Base-by-base conservation (phyloP, 2,888 invertebrate genomes). In the Leistus spinibarbis region DNA sequence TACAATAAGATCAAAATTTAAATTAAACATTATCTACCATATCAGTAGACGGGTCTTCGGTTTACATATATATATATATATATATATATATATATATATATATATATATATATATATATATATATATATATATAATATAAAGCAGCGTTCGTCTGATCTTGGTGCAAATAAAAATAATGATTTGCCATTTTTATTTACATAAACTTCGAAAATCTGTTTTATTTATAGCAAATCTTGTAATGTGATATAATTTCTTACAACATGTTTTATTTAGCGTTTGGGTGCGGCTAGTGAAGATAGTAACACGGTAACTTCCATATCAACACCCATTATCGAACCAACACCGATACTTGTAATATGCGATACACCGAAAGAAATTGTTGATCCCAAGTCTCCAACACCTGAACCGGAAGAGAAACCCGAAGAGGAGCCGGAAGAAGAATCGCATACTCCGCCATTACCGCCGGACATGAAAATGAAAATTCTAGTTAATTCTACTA, bases 211-310 rank as follows among this genome's bases (percentile, higher is more conserved):
- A n/a, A n/a, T n/a, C n/a, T n/a, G n/a, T n/a, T n/a, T n/a, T n/a
- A n/a, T n/a, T n/a, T n/a, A n/a, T 56, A 22, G 9, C 10, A 64
- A 54, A n/a, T 40, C 5, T 23, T 16, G 13, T 5, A 24, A 74
- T 53, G 20, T n/a, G n/a, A n/a, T 23, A 16, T 3, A 65, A 64
- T 73, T 22, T 62, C 10, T 16, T 74, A 56, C 74, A 13, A 16
- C 60, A 54, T 66, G 64, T 72, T 68, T 69, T 66, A 76, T 77
- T 70, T 80, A 90, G 89, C 86, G 89, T 79, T 82, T 90, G 77
- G 89, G 89, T 69, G 90, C 87, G 24, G 85, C 83, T 22, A 89
- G 88, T 79, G 90, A 90, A 80, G 90, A 90, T 79, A 90, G 90
- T 0, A 87, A 87, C 79, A 83, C 84, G 17, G 82, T 82, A 53